A percentile compares a stretch with the other conserved stretches of the same genome.
Evolutionary conservation across 2,113 vertebrate genomes (phyloP).

Genomic region (Caretta caretta): DNA sequence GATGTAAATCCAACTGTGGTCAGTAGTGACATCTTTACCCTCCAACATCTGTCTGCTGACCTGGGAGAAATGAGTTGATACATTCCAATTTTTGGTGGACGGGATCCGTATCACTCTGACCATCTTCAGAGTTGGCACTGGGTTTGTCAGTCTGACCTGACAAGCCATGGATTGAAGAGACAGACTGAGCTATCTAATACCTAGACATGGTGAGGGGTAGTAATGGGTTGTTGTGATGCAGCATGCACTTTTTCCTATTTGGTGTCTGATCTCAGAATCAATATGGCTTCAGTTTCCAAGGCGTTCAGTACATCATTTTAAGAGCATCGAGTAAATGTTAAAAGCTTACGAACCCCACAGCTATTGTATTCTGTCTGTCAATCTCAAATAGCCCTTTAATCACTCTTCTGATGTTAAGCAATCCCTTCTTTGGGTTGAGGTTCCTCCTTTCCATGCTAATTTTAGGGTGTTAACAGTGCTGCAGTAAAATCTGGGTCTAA

Average conservation of each 20-base stretch:
- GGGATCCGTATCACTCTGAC: background rate
- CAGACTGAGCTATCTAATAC: background rate
- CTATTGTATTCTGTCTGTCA: background rate
- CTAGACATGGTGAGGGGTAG: background rate
- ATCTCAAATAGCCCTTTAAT: background rate
- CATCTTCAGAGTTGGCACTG: background rate
- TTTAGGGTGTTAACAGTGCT: background rate
- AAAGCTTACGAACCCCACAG: background rate
- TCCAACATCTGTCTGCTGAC: background rate
- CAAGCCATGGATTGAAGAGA: background rate
- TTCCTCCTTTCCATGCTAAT: background rate
- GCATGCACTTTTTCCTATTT: background rate
- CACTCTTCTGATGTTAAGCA: background rate
- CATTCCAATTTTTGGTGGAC: background rate
- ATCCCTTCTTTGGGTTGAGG: background rate
- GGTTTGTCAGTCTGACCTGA: accelerated
- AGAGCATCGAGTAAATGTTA: background rate
- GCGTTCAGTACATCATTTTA: background rate
- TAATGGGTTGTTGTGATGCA: background rate
- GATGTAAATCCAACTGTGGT: background rate
- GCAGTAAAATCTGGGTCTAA: background rate
- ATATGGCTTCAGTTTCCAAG: background rate
- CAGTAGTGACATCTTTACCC: background rate
- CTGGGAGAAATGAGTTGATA: background rate
- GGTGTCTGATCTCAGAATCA: background rate